Evolutionary conservation across 2,797 vertebrate species (phyloP).

Genomic region (Carapus acus): DNA sequence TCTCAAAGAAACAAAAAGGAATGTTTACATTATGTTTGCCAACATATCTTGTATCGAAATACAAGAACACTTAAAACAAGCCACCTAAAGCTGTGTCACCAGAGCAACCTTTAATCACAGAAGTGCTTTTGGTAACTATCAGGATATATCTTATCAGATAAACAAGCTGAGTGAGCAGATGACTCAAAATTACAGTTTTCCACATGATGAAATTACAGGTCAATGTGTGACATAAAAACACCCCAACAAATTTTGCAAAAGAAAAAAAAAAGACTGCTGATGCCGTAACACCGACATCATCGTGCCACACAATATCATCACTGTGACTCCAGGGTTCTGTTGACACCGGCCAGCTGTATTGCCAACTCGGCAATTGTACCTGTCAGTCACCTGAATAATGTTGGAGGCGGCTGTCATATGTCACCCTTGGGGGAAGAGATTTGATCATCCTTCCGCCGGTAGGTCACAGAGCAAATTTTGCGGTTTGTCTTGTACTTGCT

Average conservation of each 20-base stretch:
- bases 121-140: conserved; percentile 13
- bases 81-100: conserved; percentile 9
- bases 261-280: conserved; percentile 60
- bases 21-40: too few relatives aligned
- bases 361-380: conserved; percentile 56
- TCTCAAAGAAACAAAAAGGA: too few relatives aligned
- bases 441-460: conserved; percentile 57
- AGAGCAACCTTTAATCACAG: conserved; percentile 5
- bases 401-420: conserved; percentile 60
- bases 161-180: conserved; percentile 11
- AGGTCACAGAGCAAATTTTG: conserved; percentile 64
- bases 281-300: conserved; percentile 59
- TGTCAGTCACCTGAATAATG: conserved; percentile 70
- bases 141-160: conserved; percentile 11
- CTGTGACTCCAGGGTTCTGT: conserved; percentile 59
- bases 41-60: too few relatives aligned
- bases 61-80: conserved; percentile 9
- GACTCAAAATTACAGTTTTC: conserved; percentile 36
- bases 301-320: conserved; percentile 58
- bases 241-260: conserved; percentile 25
- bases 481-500: conserved; percentile 18
- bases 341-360: conserved; percentile 31
- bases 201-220: conserved; percentile 20
- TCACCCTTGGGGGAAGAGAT: conserved; percentile 54
- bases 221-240: conserved; percentile 22